Conservation (phyloP, 2,888 invertebrate genomes). For the Andrena hattorfiana region DNA sequence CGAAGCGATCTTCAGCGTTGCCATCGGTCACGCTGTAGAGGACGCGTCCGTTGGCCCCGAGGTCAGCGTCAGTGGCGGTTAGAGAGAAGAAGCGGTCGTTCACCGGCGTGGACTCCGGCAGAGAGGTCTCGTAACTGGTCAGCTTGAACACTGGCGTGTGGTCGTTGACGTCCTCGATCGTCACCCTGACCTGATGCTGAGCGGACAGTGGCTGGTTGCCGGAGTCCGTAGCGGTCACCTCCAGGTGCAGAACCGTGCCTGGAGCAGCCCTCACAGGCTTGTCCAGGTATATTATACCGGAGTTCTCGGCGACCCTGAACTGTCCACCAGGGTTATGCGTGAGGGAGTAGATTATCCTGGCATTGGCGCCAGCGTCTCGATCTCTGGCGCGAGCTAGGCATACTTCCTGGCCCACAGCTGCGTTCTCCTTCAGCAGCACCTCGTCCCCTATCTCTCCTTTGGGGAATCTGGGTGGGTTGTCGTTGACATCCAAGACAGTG, state of each 20-base stretch:
- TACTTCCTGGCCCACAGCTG: constrained; percentile 97
- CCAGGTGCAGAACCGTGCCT: constrained; percentile 89
- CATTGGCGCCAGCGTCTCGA: constrained; percentile 95
- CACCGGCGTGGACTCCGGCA: constrained; percentile 95
- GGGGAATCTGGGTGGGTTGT: constrained; percentile 94
- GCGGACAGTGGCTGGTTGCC: constrained; percentile 91
- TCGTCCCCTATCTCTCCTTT: constrained; percentile 90
- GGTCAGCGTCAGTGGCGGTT: constrained; percentile 95
- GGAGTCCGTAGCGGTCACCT: constrained; percentile 94
- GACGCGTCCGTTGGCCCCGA: constrained; percentile 92
- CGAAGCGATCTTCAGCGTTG: constrained; percentile 94
- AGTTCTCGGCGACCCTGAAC: constrained; percentile 93
- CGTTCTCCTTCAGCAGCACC: constrained; percentile 93
- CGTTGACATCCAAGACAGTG: constrained; percentile 94
- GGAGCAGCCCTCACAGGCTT: constrained; percentile 92
- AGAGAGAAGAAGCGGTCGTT: constrained; percentile 96
- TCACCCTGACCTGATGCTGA: constrained; percentile 90
- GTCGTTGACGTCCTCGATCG: constrained; percentile 96
- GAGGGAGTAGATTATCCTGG: constrained; percentile 93
- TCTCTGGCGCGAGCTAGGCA: constrained; percentile 95
- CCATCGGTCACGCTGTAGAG: constrained; percentile 94
- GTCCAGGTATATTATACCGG: constrained; percentile 95
- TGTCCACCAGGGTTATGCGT: constrained; percentile 92
- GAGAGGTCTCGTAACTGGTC: constrained; percentile 96
- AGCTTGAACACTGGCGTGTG: constrained; percentile 97